Evolutionary conservation across 1,140 invertebrate genomes (phyloP).

Genomic region (Daktulosphaira vitifoliae): DNA sequence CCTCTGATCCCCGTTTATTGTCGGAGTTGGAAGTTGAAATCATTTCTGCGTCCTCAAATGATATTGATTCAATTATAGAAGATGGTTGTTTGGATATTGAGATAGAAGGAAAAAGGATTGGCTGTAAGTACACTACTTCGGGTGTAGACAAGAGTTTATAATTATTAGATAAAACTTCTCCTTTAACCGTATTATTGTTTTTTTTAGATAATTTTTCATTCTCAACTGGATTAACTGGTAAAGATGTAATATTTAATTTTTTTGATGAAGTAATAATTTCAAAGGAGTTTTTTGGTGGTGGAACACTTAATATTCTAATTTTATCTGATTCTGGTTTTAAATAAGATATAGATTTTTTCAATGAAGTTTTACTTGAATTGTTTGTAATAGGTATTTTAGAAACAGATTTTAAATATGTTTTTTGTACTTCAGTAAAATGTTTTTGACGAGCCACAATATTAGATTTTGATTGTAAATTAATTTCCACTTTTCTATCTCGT

Average conservation of each 20-base stretch:
- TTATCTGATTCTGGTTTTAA: not conserved
- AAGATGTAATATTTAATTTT: not conserved
- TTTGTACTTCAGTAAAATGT: not conserved
- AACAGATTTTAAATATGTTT: not conserved
- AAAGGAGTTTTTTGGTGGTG: constrained; percentile 5
- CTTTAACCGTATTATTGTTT: not conserved
- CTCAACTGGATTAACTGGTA: constrained; percentile 14
- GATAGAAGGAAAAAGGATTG: constrained; percentile 4
- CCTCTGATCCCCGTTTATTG: not conserved
- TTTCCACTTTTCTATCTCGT: not conserved
- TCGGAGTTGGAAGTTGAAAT: constrained; percentile 13
- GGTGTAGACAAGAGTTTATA: not conserved
- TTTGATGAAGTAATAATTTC: constrained; percentile 1
- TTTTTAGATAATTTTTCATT: constrained; percentile 1
- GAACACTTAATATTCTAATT: constrained; percentile 5
- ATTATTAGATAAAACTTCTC: constrained; percentile 11
- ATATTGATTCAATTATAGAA: constrained; percentile 27
- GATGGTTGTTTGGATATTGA: constrained; percentile 24
- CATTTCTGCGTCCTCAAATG: constrained; percentile 17
- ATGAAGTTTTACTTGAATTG: not conserved
- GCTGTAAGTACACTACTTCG: constrained; percentile 26
- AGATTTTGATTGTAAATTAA: not conserved
- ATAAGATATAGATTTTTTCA: not conserved
- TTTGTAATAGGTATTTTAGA: constrained; percentile 22
- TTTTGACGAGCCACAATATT: too few species aligned